A percentile compares a stretch with the other conserved stretches of the same genome.
Conservation (phyloP, 2,113 vertebrate genomes). For the Psophia crepitans region DNA sequence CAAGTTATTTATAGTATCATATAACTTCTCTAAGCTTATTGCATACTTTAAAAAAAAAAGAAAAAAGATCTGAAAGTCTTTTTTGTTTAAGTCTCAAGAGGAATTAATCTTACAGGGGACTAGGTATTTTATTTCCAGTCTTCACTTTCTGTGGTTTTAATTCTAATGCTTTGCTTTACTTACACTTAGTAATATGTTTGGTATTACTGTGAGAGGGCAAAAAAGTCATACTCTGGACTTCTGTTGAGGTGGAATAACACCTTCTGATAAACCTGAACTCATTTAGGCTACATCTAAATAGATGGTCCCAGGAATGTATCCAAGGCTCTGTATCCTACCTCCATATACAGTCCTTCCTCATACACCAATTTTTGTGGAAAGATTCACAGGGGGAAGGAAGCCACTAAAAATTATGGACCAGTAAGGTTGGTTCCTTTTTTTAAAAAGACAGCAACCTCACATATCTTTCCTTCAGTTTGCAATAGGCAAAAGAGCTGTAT, state of each 20-base stretch:
- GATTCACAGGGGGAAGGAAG: background rate
- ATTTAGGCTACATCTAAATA: background rate
- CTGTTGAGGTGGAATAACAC: background rate
- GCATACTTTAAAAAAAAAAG: background rate
- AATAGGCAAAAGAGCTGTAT: background rate
- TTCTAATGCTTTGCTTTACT: background rate
- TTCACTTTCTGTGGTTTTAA: background rate
- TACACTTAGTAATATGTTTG: background rate
- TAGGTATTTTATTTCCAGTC: background rate
- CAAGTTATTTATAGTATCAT: background rate
- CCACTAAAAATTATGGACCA: background rate
- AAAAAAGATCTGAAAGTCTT: background rate
- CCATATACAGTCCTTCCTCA: background rate
- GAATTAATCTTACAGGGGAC: background rate
- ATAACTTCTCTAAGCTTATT: background rate
- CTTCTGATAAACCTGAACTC: background rate
- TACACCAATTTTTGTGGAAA: background rate
- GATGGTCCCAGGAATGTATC: background rate
- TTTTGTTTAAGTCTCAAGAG: background rate
- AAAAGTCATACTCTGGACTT: background rate
- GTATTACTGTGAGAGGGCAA: background rate
- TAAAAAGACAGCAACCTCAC: background rate
- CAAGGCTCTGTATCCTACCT: background rate
- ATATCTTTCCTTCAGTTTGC: background rate
- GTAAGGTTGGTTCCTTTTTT: background rate